Evolutionary conservation across 2,113 vertebrate genomes (phyloP), one percentile per base, ranked within the genome.

Genomic region (Aix galericulata): DNA sequence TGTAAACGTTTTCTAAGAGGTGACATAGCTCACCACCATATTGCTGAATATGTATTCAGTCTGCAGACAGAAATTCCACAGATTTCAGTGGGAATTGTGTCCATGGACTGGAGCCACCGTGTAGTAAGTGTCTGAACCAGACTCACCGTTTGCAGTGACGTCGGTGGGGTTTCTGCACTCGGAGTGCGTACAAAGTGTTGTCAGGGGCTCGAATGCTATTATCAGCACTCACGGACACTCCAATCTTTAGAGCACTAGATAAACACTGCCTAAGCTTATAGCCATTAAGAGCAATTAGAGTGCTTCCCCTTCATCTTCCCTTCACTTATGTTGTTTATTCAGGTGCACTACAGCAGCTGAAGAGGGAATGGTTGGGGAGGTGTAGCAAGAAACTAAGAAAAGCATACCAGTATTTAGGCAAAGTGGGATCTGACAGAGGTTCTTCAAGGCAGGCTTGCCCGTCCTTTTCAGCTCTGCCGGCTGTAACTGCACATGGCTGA

Each of bases 301-400:
- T 56, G 56, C 79, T 95, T 89, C 69, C 55, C 86, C 67, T 82
- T 87, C 55, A 36, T 50, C 44, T 66, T 88, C 52, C 34, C 48
- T 94, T 72, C 46, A 64, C 26, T 93, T 18, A 56, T 20, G 0
- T 9, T 95, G 86, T 97, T 97, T 97, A 82, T 94, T 90, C 96
- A 96, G 96, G 95, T 96, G 92, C 81, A 56, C 18, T 44, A 55
- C 66, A 73, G 92, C 80, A 87, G 60, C 53, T 44, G 86, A 88
- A n/a, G 11, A 13, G 60, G 60, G 68, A 88, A 78, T 0, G 31
- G 25, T 22, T 89, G 40, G 94, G 78, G 46, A 87, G 31, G 27
- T 69, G 13, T 31, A 83, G 44, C n/a, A 48, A 66, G 73, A 81
- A 64, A n/a, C 50, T 42, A 16, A 71, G 81, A 17, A n/a, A 50